These are phyloP conservation scores for Epizoanthus rinbou DNA, from an alignment of 92 coral and sea anemone species.

Conservation along the genomic window DNA sequence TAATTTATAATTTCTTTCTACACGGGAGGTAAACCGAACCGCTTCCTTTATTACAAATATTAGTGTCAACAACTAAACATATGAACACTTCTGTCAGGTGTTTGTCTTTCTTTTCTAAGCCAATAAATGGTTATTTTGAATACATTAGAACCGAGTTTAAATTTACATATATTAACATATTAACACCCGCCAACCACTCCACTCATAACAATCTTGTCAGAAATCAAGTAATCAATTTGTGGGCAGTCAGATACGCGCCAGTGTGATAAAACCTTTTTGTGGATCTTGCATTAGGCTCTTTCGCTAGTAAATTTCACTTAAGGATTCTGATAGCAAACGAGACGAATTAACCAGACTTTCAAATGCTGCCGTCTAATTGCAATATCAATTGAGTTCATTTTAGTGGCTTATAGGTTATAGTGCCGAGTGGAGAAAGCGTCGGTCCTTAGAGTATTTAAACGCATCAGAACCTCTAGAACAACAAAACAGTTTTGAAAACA, in stretches of 20 bases:
- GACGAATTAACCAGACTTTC: too few species aligned
- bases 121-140: background rate
- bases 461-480: background rate
- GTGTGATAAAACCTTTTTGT: background rate
- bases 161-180: conserved; percentile 3
- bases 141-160: background rate
- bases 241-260: conserved; percentile 6
- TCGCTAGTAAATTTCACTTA: too few species aligned
- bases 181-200: background rate
- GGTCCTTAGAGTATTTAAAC: background rate
- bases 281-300: too few species aligned
- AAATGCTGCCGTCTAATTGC: too few species aligned
- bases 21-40: background rate
- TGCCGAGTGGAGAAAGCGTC: background rate
- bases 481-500: background rate
- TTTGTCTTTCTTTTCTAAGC: background rate
- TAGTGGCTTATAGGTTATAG: too few species aligned
- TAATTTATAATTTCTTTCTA: background rate
- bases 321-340: too few species aligned
- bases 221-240: background rate
- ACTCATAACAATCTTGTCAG: too few species aligned
- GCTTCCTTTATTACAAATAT: background rate
- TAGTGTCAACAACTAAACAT: background rate
- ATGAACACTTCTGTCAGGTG: background rate
- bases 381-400: too few species aligned